A percentile compares a stretch with the other conserved stretches of the same genome.
These are phyloP conservation scores for Pemphredon lugubris DNA, from an alignment of 2,888 invertebrate genomes.

Conservation along the genomic window DNA sequence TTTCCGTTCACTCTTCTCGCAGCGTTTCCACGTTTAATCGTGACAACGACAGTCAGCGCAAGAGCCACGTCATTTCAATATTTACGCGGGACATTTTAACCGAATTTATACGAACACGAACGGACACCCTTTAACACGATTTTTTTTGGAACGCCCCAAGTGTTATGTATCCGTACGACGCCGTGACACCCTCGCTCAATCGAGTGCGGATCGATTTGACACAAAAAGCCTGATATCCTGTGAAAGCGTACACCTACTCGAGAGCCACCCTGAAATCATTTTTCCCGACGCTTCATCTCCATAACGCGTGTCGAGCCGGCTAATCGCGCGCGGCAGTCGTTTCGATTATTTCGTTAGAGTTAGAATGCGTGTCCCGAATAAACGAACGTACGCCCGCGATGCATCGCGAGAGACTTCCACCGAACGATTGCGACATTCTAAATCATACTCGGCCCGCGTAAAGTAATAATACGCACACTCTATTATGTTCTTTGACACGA, in stretches of 20 bases:
- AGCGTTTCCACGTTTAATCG: too few species aligned
- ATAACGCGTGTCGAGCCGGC: constrained; percentile 53
- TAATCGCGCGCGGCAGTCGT: constrained; percentile 53
- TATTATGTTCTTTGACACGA: constrained; percentile 35
- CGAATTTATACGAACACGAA: constrained; percentile 40
- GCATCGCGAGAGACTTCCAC: too few species aligned
- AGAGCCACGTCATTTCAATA: too few species aligned
- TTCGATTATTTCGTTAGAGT: too few species aligned
- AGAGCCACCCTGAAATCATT: constrained; percentile 58
- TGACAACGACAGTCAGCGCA: too few species aligned
- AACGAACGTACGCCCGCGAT: not conserved
- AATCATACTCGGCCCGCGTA: not conserved
- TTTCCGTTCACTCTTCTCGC: too few species aligned
- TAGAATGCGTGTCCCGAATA: not conserved
- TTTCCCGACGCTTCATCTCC: constrained; percentile 47
- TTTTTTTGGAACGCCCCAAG: constrained; percentile 63
- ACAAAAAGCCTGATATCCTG: constrained; percentile 63
- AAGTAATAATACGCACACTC: constrained; percentile 1
- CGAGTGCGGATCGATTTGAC: constrained; percentile 69
- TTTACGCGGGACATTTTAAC: too few species aligned
- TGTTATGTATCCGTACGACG: constrained; percentile 56
- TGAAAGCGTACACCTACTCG: constrained; percentile 48
- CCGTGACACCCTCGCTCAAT: constrained; percentile 64
- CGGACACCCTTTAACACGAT: constrained; percentile 63
- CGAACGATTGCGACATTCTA: not conserved